Evolutionary conservation across 2,797 vertebrate genomes (phyloP).

Genomic region (Sebastes minor): DNA sequence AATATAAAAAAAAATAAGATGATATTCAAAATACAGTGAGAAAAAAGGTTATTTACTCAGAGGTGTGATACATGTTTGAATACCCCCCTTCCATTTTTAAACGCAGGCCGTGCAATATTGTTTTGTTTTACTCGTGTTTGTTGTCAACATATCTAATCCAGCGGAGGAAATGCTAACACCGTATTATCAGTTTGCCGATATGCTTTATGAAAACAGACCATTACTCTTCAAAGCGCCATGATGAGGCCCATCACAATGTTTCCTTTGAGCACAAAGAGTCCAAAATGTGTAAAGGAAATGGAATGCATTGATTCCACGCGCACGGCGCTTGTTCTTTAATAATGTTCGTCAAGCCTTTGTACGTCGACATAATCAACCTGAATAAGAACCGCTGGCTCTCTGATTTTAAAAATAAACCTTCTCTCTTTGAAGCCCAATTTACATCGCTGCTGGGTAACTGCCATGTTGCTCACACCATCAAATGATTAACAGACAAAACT

Average conservation of each 20-base stretch:
- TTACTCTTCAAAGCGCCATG: constrained; percentile 57
- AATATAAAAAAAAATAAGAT: background rate
- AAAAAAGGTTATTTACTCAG: background rate
- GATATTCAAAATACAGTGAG: background rate
- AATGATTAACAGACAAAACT: constrained; percentile 73
- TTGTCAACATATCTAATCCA: constrained; percentile 42
- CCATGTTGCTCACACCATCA: constrained; percentile 64
- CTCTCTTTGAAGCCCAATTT: constrained; percentile 72
- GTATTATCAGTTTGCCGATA: constrained; percentile 25
- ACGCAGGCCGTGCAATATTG: background rate
- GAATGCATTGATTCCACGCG: constrained; percentile 55
- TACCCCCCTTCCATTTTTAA: background rate
- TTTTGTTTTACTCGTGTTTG: constrained; percentile 20
- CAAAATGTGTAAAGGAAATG: constrained; percentile 63
- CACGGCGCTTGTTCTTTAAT: constrained; percentile 60
- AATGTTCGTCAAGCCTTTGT: constrained; percentile 44
- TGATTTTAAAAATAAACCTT: constrained; percentile 76
- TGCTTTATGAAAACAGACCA: constrained; percentile 38
- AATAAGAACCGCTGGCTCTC: constrained; percentile 45
- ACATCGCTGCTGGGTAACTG: constrained; percentile 66
- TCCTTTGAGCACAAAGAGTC: constrained; percentile 57
- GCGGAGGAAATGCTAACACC: constrained; percentile 15
- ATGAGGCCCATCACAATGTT: constrained; percentile 45
- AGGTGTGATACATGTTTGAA: constrained; percentile 10
- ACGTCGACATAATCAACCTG: constrained; percentile 62